Evolutionary conservation across 2,888 invertebrate genomes (phyloP), one percentile per base, ranked within the genome.

Genomic region (Drosophila niveifrons): DNA sequence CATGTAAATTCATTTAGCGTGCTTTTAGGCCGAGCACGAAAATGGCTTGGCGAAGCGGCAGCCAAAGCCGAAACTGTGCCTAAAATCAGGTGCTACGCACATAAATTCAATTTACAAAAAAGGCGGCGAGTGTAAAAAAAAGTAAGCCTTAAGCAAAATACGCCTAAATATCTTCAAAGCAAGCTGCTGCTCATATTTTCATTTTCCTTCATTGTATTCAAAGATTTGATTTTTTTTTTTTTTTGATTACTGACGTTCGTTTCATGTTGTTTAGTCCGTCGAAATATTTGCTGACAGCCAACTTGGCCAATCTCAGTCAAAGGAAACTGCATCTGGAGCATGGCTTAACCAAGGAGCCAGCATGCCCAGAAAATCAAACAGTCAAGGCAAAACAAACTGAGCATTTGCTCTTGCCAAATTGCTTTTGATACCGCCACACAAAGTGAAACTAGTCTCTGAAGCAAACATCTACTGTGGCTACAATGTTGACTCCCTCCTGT

Each of bases 1-100:
- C 67, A 76, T 66, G 64, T 69, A 78, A 82, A 78, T 82, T 80
- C 82, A 72, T 72, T 85, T 84, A 71, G 72, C 67, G 66, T 43
- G 66, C 78, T 80, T 72, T 80, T 70, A 78, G 77, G 70, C 76
- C 34, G 39, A 53, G 39, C 65, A 44, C 34, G 52, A 57, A 65
- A 78, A 66, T 59, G 59, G 61, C 57, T 65, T 50, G 44, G n/a
- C 43, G 15, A 18, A 28, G 13, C 39, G 23, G 17, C 36, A 44
- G 18, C 50, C 47, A 8, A 55, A 46, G 17, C 44, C 7, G n/a
- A 57, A 48, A 44, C 48, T 44, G 43, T 43, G 53, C 41, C 41
- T 31, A 29, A 71, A 68, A 57, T 66, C 67, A 73, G 79, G 69
- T 78, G 63, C 61, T 59, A 44, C 50, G 66, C 62, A 28, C 58